phyloP scores from a whole-genome alignment of 2,113 vertebrate species.

The Columba livia region DNA sequence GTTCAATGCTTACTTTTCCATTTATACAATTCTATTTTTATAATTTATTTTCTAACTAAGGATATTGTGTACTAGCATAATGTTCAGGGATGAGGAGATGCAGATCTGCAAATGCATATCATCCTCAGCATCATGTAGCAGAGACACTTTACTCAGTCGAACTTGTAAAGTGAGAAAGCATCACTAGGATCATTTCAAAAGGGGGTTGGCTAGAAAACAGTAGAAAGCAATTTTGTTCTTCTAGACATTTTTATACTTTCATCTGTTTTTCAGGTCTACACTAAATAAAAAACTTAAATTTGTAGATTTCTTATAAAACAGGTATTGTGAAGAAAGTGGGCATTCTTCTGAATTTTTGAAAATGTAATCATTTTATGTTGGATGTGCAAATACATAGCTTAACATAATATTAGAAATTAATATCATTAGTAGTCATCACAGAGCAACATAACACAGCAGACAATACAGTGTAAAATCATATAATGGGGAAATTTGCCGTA shows the following conservation, averaged over 20 bases:
- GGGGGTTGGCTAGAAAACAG: neutral
- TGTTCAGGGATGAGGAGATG: neutral
- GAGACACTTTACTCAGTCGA: neutral
- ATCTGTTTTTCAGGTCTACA: neutral
- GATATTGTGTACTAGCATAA: neutral
- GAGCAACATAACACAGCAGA: neutral
- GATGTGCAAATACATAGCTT: neutral
- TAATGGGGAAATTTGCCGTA: neutral
- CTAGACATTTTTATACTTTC: neutral
- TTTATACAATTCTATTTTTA: conserved; percentile 8
- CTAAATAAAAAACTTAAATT: neutral
- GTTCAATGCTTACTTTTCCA: neutral
- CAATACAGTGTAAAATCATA: neutral
- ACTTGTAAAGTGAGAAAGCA: neutral
- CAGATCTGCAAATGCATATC: neutral
- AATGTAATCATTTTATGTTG: neutral
- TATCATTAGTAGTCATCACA: neutral
- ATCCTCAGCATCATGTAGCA: neutral
- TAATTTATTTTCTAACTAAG: neutral
- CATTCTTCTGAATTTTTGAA: neutral
- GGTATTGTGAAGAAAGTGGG: neutral
- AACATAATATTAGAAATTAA: neutral
- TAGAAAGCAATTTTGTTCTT: neutral
- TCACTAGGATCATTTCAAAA: neutral
- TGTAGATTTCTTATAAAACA: neutral